phyloP scores from a whole-genome alignment of 92 coral and sea anemone genomes.

The Porites lobata region DNA sequence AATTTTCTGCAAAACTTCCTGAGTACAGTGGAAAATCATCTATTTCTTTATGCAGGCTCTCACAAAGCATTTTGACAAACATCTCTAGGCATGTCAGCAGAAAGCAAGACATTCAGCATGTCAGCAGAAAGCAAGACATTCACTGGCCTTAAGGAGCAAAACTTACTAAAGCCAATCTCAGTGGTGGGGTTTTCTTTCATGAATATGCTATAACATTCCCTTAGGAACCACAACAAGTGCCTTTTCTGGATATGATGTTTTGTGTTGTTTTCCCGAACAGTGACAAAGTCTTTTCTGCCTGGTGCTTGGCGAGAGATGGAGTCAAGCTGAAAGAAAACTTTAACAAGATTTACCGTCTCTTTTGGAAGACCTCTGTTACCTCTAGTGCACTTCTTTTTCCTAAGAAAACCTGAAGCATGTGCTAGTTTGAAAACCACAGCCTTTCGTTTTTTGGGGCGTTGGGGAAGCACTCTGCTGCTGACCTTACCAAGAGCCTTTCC shows the following conservation, averaged over 20 bases:
- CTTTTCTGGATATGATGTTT: slow-evolving; percentile 71
- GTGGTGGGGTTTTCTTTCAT: slow-evolving; percentile 56
- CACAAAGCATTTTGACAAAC: too few relatives aligned
- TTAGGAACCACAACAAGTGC: slow-evolving; percentile 60
- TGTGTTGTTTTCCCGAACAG: slow-evolving; percentile 17
- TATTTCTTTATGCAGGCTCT: too few relatives aligned
- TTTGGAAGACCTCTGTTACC: slow-evolving; percentile 2
- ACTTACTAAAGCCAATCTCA: slow-evolving; percentile 62
- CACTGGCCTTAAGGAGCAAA: slow-evolving; percentile 71
- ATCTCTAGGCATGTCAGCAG: too few relatives aligned
- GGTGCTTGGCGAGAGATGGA: slow-evolving; percentile 68
- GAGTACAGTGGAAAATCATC: too few relatives aligned
- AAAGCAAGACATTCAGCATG: too few relatives aligned
- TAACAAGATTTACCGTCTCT: slow-evolving; percentile 31
- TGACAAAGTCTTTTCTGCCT: slow-evolving; percentile 61
- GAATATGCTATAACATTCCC: slow-evolving; percentile 55
- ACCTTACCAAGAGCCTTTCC: too few relatives aligned
- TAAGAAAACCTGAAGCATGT: too few relatives aligned
- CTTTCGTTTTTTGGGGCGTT: too few relatives aligned
- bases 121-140: too few relatives aligned
- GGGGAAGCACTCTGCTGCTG: too few relatives aligned
- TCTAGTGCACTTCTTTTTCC: slow-evolving; percentile 14
- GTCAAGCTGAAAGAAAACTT: slow-evolving; percentile 29
- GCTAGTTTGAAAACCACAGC: accelerated
- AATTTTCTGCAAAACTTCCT: too few relatives aligned